A percentile compares a stretch with the other conserved stretches of the same genome.
These are phyloP conservation scores for Lysiphlebus fabarum DNA, from an alignment of 1,140 invertebrate genomes.

Conservation along the genomic window DNA sequence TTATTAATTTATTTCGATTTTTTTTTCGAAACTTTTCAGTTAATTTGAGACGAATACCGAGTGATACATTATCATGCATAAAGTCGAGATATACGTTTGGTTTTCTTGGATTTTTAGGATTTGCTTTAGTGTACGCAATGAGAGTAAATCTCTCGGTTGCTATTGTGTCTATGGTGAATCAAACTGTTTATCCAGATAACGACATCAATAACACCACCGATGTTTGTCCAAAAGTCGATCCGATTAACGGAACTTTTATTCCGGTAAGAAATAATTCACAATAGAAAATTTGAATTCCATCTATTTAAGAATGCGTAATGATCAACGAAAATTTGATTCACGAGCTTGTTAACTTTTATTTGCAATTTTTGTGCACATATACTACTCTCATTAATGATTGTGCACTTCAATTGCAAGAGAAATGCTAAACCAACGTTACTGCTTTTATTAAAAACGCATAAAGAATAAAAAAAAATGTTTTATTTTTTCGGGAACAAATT, in stretches of 20 bases:
- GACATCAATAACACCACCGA: conserved; percentile 58
- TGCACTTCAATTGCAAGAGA: no score
- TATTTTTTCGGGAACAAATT: no score
- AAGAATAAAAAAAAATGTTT: no score
- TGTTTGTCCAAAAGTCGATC: conserved; percentile 57
- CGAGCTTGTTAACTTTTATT: no score
- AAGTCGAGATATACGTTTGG: conserved; percentile 74
- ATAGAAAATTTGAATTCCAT: no score
- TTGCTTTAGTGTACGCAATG: conserved; percentile 86
- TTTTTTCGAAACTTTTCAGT: conserved; percentile 12
- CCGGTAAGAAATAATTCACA: conserved; percentile 49
- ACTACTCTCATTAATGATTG: no score
- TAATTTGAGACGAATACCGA: conserved; percentile 27
- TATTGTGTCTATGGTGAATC: conserved; percentile 91
- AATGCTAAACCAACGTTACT: no score
- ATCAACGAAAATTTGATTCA: no score
- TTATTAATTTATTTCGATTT: background rate
- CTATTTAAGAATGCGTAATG: no score
- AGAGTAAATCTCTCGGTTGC: conserved; percentile 89
- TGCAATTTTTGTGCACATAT: no score
- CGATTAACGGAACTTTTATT: conserved; percentile 58
- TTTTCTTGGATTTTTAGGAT: conserved; percentile 74
- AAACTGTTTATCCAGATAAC: conserved; percentile 61
- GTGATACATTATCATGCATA: conserved; percentile 64
- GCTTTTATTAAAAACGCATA: no score